phyloP scores from a whole-genome alignment of 2,113 vertebrate species.

The Ivindomyrus marchei region DNA sequence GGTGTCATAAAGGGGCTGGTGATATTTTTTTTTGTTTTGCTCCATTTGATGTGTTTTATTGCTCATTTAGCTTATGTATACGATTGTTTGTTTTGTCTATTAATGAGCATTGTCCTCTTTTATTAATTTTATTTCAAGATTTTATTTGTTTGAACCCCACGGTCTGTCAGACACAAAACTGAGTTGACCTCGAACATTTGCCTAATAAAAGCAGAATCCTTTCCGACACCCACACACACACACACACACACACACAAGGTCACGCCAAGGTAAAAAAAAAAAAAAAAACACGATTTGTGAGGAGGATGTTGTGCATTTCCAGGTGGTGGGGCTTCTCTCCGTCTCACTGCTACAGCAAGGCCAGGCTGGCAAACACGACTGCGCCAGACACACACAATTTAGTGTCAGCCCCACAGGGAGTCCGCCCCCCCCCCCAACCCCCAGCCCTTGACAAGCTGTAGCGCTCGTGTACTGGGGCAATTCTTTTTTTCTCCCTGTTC shows the following conservation, averaged over 20 bases:
- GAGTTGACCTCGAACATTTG: not conserved
- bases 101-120: not conserved
- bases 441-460: not conserved
- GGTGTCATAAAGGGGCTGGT: not conserved
- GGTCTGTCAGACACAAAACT: not conserved
- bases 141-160: not conserved
- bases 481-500: not conserved
- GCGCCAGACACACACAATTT: not conserved
- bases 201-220: not conserved
- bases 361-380: not conserved
- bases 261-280: not conserved
- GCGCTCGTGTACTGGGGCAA: not conserved
- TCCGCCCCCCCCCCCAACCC: not conserved
- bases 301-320: not conserved
- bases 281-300: not conserved
- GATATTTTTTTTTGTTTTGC: not conserved
- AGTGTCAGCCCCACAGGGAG: not conserved
- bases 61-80: not conserved
- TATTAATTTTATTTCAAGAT: not conserved
- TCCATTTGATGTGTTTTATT: not conserved
- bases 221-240: not conserved
- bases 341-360: not conserved
- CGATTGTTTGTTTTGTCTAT: not conserved
- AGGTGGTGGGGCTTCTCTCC: not conserved
- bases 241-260: not conserved